A percentile compares a stretch with the other conserved stretches of the same genome.
Conservation (phyloP, 2,888 invertebrate genomes). For the Tholera decimalis region DNA sequence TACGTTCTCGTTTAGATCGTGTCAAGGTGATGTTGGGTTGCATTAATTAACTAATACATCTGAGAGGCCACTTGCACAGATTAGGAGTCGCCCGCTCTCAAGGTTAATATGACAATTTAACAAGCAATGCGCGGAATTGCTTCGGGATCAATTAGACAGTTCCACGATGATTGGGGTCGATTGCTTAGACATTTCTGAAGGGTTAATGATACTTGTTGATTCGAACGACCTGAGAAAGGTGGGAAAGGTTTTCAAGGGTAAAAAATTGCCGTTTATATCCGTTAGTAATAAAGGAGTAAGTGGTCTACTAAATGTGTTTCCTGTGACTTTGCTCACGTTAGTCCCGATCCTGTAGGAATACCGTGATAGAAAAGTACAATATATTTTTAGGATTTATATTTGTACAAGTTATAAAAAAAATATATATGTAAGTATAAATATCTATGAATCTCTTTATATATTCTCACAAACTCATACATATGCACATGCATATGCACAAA, state of each 20-base stretch:
- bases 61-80: slow-evolving; percentile 55
- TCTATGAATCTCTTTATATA: no score
- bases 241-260: slow-evolving; percentile 19
- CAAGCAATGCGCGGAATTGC: slow-evolving; percentile 61
- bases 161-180: slow-evolving; percentile 51
- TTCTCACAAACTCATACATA: no score
- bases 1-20: slow-evolving; percentile 73
- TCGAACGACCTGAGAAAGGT: slow-evolving; percentile 14
- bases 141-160: slow-evolving; percentile 61
- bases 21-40: slow-evolving; percentile 77
- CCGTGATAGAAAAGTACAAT: no score
- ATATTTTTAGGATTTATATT: no score
- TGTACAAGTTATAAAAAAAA: no score
- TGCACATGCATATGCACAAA: no score
- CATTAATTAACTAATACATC: slow-evolving; percentile 75
- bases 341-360: no score
- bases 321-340: no score
- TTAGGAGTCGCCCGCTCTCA: slow-evolving; percentile 48
- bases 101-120: slow-evolving; percentile 66
- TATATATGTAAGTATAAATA: no score
- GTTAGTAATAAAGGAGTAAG: not conserved
- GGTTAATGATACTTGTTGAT: slow-evolving; percentile 56
- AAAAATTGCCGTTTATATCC: not conserved
- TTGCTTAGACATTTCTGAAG: slow-evolving; percentile 52
- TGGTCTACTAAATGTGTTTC: not conserved